Percentiles rank a stretch among this genome's conserved stretches.
phyloP scores from a whole-genome alignment of 2,113 vertebrate genomes.

The Oplegnathus fasciatus region DNA sequence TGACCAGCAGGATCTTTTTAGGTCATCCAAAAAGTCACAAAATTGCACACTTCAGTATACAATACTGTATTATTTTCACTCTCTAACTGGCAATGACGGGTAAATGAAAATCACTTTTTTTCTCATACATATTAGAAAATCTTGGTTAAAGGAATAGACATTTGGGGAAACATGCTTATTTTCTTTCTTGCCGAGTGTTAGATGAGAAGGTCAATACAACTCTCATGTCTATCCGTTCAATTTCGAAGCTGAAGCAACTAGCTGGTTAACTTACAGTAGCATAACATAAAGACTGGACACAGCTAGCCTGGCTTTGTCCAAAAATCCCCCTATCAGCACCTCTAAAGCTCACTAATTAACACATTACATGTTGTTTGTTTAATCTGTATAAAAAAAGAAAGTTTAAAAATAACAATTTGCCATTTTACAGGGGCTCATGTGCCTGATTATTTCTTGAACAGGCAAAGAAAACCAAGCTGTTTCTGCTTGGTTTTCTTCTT shows the following conservation, averaged over 20 bases:
- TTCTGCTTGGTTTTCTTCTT: no score
- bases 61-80: neutral
- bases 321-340: neutral
- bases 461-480: neutral
- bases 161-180: neutral
- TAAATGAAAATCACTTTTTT: neutral
- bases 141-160: neutral
- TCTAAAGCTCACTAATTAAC: no score
- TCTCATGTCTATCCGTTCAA: neutral
- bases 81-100: neutral
- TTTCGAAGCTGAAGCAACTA: neutral
- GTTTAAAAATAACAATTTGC: neutral
- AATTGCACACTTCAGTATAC: neutral
- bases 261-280: neutral
- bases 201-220: neutral
- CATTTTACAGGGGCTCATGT: neutral
- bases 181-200: neutral
- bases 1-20: neutral
- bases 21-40: slow-evolving; percentile 10
- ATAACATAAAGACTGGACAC: neutral
- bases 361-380: no score
- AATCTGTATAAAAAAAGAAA: neutral
- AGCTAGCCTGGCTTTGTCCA: neutral
- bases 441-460: neutral
- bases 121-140: neutral